Evolutionary conservation across 2,797 vertebrate species (phyloP).

Genomic region (Gorsachius magnificus): DNA sequence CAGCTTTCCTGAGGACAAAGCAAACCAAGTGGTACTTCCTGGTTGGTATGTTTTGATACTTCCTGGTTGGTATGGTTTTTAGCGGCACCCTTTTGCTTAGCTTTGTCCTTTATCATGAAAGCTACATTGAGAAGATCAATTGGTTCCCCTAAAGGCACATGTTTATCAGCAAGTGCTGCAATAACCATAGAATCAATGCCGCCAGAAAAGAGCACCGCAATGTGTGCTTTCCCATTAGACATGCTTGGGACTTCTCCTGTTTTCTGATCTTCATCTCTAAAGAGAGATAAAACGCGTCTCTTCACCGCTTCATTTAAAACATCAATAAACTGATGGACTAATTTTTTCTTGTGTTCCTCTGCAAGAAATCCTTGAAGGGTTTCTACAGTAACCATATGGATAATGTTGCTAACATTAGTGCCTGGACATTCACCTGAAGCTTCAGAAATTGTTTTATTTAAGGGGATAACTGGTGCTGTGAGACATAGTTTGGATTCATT

Average conservation of each 20-base stretch:
- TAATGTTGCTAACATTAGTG: background rate
- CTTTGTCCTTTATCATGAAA: slow-evolving; percentile 79
- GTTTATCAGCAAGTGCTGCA: slow-evolving; percentile 86
- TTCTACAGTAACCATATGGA: slow-evolving; percentile 24
- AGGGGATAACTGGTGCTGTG: slow-evolving; percentile 76
- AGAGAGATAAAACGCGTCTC: slow-evolving; percentile 81
- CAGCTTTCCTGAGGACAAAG: background rate
- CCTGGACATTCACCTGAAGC: background rate
- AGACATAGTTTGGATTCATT: slow-evolving; percentile 75
- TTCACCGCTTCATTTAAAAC: slow-evolving; percentile 84
- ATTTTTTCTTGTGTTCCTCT: slow-evolving; percentile 51
- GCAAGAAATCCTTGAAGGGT: slow-evolving; percentile 77
- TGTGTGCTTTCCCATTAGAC: slow-evolving; percentile 49
- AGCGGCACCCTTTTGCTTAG: slow-evolving; percentile 12
- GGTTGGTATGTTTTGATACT: slow-evolving; percentile 6
- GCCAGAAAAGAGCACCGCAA: slow-evolving; percentile 93
- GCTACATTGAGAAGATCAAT: slow-evolving; percentile 98
- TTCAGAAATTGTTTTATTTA: slow-evolving; percentile 78
- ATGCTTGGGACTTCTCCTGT: background rate
- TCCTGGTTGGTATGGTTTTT: slow-evolving; percentile 56
- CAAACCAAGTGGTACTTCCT: slow-evolving; percentile 10
- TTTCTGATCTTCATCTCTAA: background rate
- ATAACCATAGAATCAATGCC: slow-evolving; percentile 94
- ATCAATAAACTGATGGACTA: slow-evolving; percentile 75
- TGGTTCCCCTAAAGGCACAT: slow-evolving; percentile 83